Conservation (phyloP, 1,140 invertebrate species). For the Ctenoplectra terminalis region DNA sequence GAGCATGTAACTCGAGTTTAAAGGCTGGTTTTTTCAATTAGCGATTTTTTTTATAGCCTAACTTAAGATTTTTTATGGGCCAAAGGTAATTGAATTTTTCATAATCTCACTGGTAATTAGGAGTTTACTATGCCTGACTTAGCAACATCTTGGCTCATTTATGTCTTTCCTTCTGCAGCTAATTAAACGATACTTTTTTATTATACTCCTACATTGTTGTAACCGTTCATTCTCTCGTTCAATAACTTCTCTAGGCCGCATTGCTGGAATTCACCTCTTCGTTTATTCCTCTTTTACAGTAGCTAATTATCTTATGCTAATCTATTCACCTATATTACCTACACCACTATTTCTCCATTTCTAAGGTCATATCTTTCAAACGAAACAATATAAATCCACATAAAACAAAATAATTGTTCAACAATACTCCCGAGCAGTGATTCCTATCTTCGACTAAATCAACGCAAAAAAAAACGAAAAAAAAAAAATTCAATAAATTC, state of each 20-base stretch:
- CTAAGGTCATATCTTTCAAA: too few relatives aligned
- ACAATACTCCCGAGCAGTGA: too few relatives aligned
- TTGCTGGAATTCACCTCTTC: too few relatives aligned
- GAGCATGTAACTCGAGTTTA: neutral
- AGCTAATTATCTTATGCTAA: constrained; percentile 23
- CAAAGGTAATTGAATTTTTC: neutral
- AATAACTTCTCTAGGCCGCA: neutral
- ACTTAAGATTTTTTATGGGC: neutral
- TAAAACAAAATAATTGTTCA: too few relatives aligned
- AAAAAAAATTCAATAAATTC: too few relatives aligned
- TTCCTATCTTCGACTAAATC: too few relatives aligned
- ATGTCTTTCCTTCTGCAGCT: neutral
- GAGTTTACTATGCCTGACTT: neutral
- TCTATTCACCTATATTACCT: neutral
- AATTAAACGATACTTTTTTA: neutral
- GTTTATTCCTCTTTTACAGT: neutral
- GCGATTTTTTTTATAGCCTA: too few relatives aligned
- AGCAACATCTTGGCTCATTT: neutral
- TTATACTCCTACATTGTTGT: neutral
- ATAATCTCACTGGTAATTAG: too few relatives aligned
- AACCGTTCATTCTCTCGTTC: neutral
- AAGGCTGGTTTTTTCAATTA: neutral
- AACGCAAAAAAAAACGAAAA: too few relatives aligned
- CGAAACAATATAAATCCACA: neutral
- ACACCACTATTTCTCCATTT: neutral